A percentile compares a stretch with the other conserved stretches of the same genome.
phyloP scores from a whole-genome alignment of 1,140 invertebrate genomes.

The Microplitis mediator region DNA sequence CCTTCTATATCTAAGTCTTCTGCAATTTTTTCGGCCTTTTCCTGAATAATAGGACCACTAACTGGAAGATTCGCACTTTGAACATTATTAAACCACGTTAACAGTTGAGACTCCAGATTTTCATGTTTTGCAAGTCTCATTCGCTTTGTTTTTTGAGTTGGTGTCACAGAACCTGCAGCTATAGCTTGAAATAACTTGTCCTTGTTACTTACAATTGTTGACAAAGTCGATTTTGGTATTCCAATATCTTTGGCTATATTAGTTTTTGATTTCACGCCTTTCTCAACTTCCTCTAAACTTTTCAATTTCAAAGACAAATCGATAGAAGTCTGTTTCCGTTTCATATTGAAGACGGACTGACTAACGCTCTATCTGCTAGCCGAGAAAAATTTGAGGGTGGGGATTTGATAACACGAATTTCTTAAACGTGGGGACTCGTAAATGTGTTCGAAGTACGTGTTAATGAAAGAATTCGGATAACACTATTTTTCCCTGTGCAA shows the following conservation, averaged over 20 bases:
- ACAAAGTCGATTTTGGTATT: slow-evolving; percentile 14
- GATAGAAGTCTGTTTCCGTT: slow-evolving; percentile 16
- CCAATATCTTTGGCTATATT: slow-evolving; percentile 9
- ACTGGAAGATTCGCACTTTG: slow-evolving; percentile 15
- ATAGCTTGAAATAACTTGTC: slow-evolving; percentile 9
- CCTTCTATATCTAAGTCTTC: slow-evolving; percentile 12
- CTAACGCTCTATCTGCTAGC: background rate
- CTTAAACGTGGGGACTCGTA: background rate
- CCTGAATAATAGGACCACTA: slow-evolving; percentile 4
- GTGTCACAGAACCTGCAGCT: slow-evolving; percentile 17
- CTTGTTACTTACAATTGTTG: slow-evolving; percentile 14
- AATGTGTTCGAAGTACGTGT: slow-evolving; percentile 2
- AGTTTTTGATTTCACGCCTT: slow-evolving; percentile 9
- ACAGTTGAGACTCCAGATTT: slow-evolving; percentile 8
- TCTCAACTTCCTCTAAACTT: slow-evolving; percentile 16
- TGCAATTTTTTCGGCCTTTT: slow-evolving; percentile 14
- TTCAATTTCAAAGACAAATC: slow-evolving; percentile 11
- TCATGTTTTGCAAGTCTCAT: slow-evolving; percentile 20
- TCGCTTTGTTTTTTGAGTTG: slow-evolving; percentile 18
- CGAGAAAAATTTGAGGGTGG: background rate
- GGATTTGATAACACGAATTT: background rate
- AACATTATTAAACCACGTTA: slow-evolving; percentile 14
- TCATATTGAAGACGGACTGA: slow-evolving; percentile 13
- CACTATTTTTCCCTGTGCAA: background rate
- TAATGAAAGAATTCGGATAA: slow-evolving; percentile 1